These are phyloP conservation scores for Squalus acanthias DNA, from an alignment of 2,797 vertebrate species.

Conservation along the genomic window DNA sequence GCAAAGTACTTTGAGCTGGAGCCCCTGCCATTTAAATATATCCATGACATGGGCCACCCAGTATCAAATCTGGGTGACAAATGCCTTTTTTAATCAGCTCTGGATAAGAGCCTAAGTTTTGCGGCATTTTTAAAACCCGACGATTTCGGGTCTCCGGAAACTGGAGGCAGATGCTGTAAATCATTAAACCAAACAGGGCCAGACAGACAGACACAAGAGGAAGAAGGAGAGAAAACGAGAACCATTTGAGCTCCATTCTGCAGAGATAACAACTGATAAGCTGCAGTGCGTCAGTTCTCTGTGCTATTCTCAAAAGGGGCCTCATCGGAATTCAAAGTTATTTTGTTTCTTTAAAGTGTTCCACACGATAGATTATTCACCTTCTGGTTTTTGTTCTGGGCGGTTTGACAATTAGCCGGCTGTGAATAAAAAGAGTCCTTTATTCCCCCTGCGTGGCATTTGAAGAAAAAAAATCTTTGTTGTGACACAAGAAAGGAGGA, in stretches of 20 bases:
- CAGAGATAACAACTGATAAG: not conserved
- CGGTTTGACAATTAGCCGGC: not conserved
- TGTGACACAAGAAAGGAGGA: not conserved
- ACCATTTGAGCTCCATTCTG: not conserved
- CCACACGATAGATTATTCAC: not conserved
- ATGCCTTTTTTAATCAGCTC: not conserved
- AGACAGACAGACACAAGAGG: too few species aligned
- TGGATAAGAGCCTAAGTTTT: not conserved
- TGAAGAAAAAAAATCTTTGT: not conserved
- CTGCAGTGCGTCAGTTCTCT: not conserved
- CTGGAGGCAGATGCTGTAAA: not conserved
- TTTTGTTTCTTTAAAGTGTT: not conserved
- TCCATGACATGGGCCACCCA: not conserved
- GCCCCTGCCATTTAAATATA: not conserved
- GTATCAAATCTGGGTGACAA: constrained; percentile 1
- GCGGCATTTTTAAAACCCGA: not conserved
- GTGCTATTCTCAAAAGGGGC: not conserved
- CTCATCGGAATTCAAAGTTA: constrained; percentile 4
- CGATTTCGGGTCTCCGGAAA: not conserved
- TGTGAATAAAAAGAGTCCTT: constrained; percentile 8
- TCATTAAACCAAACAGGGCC: not conserved
- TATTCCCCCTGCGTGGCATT: not conserved
- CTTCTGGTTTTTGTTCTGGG: not conserved
- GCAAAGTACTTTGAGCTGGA: not conserved
- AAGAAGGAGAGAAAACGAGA: not conserved